A percentile compares a stretch with the other conserved stretches of the same genome.
Evolutionary conservation across 53 echinoderm and acorn worm genomes (phyloP).

Genomic region (Pentamera pediparva): DNA sequence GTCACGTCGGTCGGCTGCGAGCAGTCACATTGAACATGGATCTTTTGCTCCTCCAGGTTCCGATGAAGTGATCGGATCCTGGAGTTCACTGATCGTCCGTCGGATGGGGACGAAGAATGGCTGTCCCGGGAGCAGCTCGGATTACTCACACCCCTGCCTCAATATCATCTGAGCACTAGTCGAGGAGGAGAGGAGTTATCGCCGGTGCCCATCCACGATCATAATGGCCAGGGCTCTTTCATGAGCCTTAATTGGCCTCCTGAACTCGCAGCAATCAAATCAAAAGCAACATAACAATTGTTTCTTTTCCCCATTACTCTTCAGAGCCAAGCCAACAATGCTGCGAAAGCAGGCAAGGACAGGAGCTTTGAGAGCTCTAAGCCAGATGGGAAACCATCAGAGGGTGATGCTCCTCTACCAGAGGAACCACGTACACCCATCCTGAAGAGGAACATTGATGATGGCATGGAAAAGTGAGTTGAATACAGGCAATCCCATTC

Average conservation of each 20-base stretch:
- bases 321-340: background rate
- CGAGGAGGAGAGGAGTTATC: too few relatives aligned
- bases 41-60: too few relatives aligned
- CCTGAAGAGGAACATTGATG: constrained; percentile 83
- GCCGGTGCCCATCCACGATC: too few relatives aligned
- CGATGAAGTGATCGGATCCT: too few relatives aligned
- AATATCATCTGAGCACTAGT: too few relatives aligned
- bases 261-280: too few relatives aligned
- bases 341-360: background rate
- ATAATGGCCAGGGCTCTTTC: background rate
- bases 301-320: background rate
- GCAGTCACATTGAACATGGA: too few relatives aligned
- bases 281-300: background rate
- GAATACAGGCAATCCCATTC: background rate
- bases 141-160: too few relatives aligned
- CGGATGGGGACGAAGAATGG: too few relatives aligned
- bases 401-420: background rate
- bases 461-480: constrained; percentile 96
- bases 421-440: constrained; percentile 53
- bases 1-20: too few relatives aligned
- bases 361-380: background rate
- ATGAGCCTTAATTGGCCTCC: background rate
- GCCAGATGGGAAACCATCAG: background rate
- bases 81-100: too few relatives aligned
- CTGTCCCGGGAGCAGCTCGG: background rate